Evolutionary conservation across 2,888 invertebrate species (phyloP).

Genomic region (Operophtera brumata): DNA sequence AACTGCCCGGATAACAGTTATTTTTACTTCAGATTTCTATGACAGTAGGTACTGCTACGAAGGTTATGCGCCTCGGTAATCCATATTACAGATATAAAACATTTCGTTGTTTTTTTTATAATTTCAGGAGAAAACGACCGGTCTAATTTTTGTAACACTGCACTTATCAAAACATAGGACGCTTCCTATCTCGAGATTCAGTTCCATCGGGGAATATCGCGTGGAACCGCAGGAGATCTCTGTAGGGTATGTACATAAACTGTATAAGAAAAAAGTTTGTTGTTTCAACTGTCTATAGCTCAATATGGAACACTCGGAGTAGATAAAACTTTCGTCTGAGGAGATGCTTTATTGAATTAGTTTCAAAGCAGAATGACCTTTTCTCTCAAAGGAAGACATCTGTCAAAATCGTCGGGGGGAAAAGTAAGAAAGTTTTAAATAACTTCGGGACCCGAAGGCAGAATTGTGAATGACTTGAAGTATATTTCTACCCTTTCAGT

Average conservation of each 20-base stretch:
- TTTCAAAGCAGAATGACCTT: conserved; percentile 39
- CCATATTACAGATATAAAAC: too few relatives aligned
- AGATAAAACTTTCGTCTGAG: conserved; percentile 24
- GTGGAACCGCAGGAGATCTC: too few relatives aligned
- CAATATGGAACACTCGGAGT: conserved; percentile 19
- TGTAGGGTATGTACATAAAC: background rate
- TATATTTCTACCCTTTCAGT: conserved; percentile 19
- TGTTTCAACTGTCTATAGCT: background rate
- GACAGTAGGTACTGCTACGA: too few relatives aligned
- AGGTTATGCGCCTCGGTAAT: too few relatives aligned
- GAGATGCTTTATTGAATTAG: conserved; percentile 42
- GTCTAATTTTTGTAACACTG: too few relatives aligned
- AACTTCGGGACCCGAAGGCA: conserved; percentile 32
- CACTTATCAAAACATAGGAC: too few relatives aligned
- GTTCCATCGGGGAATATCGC: too few relatives aligned
- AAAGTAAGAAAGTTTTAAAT: conserved; percentile 39
- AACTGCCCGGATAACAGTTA: too few relatives aligned
- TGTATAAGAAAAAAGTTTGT: background rate
- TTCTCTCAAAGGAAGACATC: conserved; percentile 44
- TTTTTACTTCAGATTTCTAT: too few relatives aligned
- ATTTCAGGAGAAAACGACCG: too few relatives aligned
- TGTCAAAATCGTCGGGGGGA: conserved; percentile 45
- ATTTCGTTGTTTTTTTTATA: too few relatives aligned
- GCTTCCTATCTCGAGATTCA: too few relatives aligned
- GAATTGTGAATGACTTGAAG: conserved; percentile 35